A percentile compares a stretch with the other conserved stretches of the same genome.
phyloP scores from a whole-genome alignment of 2,113 vertebrate genomes.

The Syngnathoides biaculeatus region DNA sequence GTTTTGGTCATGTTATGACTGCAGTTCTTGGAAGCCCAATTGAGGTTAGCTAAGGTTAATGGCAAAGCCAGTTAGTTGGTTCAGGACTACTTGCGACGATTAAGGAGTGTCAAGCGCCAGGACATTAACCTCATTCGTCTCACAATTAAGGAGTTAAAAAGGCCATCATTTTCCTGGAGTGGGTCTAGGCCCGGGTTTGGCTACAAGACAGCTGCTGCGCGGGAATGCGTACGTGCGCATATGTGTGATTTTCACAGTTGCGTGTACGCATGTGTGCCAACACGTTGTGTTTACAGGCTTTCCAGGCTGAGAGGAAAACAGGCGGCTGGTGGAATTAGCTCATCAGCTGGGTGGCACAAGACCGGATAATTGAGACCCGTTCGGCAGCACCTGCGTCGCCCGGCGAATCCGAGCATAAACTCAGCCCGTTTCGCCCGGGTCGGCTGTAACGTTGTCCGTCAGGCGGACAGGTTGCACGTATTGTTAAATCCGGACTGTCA shows the following conservation, averaged over 20 bases:
- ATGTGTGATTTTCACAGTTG: conserved; percentile 34
- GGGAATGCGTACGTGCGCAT: conserved; percentile 33
- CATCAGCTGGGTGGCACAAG: conserved; percentile 76
- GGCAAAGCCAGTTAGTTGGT: conserved; percentile 18
- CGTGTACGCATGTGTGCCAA: conserved; percentile 34
- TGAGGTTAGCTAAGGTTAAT: conserved; percentile 31
- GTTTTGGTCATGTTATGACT: background rate
- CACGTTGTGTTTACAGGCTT: conserved; percentile 69
- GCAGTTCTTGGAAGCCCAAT: background rate
- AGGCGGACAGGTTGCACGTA: conserved; percentile 37
- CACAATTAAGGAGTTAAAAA: conserved; percentile 55
- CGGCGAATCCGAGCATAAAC: conserved; percentile 23
- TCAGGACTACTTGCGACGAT: conserved; percentile 22
- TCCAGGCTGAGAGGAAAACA: conserved; percentile 72
- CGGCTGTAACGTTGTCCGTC: conserved; percentile 37
- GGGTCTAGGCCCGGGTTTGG: conserved; percentile 44
- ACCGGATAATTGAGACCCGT: conserved; percentile 73
- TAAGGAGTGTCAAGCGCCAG: conserved; percentile 27
- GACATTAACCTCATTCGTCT: conserved; percentile 39
- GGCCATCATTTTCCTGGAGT: conserved; percentile 55
- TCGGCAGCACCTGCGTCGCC: conserved; percentile 62
- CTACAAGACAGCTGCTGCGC: conserved; percentile 63
- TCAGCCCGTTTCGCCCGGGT: conserved; percentile 32
- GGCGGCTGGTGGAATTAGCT: conserved; percentile 73
- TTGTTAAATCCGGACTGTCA: conserved; percentile 45